These are phyloP conservation scores for Agrotis clavis DNA, from an alignment of 2,888 invertebrate genomes.

Conservation along the genomic window DNA sequence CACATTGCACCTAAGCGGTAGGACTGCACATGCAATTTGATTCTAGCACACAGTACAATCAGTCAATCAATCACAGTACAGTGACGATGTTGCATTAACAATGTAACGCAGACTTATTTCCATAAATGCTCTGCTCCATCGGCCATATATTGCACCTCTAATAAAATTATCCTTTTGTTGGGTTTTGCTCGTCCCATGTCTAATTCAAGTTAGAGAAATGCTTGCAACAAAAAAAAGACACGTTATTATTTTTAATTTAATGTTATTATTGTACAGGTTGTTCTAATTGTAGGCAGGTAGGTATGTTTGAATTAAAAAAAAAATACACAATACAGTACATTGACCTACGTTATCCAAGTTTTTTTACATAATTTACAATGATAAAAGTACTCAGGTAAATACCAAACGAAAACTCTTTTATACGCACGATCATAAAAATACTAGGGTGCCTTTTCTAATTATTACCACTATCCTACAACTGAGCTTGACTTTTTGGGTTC, in stretches of 20 bases:
- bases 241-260: too few relatives aligned
- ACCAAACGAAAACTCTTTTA: background rate
- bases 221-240: too few relatives aligned
- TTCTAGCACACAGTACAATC: too few relatives aligned
- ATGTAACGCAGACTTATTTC: too few relatives aligned
- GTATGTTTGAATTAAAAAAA: background rate
- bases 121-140: too few relatives aligned
- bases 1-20: too few relatives aligned
- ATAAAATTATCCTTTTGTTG: too few relatives aligned
- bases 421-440: background rate
- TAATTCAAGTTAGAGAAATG: background rate
- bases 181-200: background rate
- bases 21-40: too few relatives aligned
- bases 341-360: constrained; percentile 21
- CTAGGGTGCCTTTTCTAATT: background rate
- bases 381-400: constrained; percentile 6
- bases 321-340: constrained; percentile 16
- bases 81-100: too few relatives aligned
- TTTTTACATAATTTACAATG: background rate
- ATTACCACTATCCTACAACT: background rate
- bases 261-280: background rate
- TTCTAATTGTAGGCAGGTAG: background rate
- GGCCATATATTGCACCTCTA: too few relatives aligned
- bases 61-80: too few relatives aligned
- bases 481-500: background rate